Evolutionary conservation across 2,888 invertebrate genomes (phyloP), one percentile per base, ranked within the genome.

Genomic region (Campoplex nolae): DNA sequence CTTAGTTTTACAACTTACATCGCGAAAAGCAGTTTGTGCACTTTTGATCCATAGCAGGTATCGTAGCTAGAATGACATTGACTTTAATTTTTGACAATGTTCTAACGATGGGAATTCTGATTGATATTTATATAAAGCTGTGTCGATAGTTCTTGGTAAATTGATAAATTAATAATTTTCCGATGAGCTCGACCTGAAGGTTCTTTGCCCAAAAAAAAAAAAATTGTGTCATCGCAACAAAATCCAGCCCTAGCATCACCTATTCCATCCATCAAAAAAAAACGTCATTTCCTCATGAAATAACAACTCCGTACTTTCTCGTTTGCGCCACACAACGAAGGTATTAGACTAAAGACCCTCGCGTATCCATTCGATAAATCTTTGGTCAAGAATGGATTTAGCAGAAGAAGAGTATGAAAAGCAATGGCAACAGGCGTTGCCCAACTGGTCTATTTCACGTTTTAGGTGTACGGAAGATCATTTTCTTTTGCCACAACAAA

Each of bases 331-430:
- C 48, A 73, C 13, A 78, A 75, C 16, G 51, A 38, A 74, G 42
- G 81, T 54, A 48, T 54, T 48, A 8, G 35, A 54, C 13, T 62
- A n/a, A 71, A 68, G 68, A 16, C 48, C 32, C 67, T 48, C 54
- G n/a, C 58, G 65, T 54, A 9, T 9, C 9, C 9, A n/a, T 70
- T 54, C 70, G 51, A 84, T 87, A 82, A 87, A 87, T 87, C 81
- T 75, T 78, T 13, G 18, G 23, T 45, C 9, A 32, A 65, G 74
- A 84, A 84, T 82, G 48, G 42, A 75, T 70, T 62, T 73, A 23
- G 45, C 28, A 54, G 18, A 74, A 54, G 28, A 51, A 28, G 62
- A 73, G 35, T 62, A 32, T 13, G 28, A 58, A 81, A 81, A 81
- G 74, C 67, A 42, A 67, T 45, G 58, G 58, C 68, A 58, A 76